Evolutionary conservation across 1,140 invertebrate species (phyloP).

Genomic region (Medauroidea extradentata): DNA sequence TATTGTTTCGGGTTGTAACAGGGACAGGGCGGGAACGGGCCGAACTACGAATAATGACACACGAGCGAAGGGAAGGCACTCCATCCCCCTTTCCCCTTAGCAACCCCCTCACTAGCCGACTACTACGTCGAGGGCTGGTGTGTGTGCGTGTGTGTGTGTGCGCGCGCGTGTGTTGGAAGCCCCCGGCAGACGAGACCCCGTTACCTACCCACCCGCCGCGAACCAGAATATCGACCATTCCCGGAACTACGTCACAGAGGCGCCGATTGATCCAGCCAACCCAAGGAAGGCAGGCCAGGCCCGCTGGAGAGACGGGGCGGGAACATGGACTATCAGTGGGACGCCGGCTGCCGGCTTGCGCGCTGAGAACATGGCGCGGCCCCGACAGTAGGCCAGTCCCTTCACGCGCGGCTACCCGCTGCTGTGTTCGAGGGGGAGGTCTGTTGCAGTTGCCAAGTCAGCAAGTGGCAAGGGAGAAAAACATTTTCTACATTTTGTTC

Average conservation of each 20-base stretch:
- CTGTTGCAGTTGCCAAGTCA: no score
- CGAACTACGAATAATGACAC: no score
- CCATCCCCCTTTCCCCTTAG: not conserved
- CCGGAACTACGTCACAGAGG: slow-evolving; percentile 2
- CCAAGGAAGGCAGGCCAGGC: not conserved
- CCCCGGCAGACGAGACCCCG: not conserved
- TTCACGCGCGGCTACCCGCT: no score
- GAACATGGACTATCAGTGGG: not conserved
- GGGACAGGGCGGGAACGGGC: no score
- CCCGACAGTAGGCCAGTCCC: no score
- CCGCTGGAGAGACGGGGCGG: not conserved
- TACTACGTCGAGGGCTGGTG: no score
- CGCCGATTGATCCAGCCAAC: slow-evolving; percentile 9
- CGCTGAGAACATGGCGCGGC: not conserved
- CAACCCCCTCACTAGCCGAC: not conserved
- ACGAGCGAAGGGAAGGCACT: not conserved
- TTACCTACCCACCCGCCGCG: slow-evolving; percentile 2
- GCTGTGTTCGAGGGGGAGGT: no score
- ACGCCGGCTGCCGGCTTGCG: not conserved
- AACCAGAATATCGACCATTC: not conserved
- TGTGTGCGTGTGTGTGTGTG: not conserved
- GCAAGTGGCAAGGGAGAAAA: no score
- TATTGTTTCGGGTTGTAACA: not conserved
- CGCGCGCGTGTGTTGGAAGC: not conserved
- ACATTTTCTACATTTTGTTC: no score